Evolutionary conservation across 1,140 invertebrate genomes (phyloP).

Genomic region (Sinonovacula constricta): DNA sequence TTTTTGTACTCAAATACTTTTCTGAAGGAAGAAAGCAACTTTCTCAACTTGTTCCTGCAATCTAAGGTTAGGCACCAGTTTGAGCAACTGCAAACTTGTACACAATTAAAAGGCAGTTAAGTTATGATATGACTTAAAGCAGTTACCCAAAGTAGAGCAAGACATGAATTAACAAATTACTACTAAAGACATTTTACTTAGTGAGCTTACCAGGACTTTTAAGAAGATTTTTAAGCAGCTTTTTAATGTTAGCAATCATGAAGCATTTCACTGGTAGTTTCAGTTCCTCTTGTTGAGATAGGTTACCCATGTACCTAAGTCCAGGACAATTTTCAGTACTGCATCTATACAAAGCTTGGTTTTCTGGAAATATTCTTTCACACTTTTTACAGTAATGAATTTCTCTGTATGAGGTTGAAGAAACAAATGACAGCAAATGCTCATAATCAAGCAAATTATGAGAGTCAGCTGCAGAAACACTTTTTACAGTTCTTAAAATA

Average conservation of each 20-base stretch:
- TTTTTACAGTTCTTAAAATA: slow-evolving; percentile 12
- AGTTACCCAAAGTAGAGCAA: slow-evolving; percentile 5
- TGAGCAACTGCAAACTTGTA: slow-evolving; percentile 1
- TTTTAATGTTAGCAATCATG: slow-evolving; percentile 21
- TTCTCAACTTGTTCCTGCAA: slow-evolving; percentile 9
- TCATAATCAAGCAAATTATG: slow-evolving; percentile 6
- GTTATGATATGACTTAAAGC: slow-evolving; percentile 11
- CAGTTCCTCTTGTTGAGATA: slow-evolving; percentile 8
- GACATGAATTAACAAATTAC: no score
- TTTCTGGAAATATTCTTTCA: slow-evolving; percentile 28
- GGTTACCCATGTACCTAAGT: slow-evolving; percentile 9
- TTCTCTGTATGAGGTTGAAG: slow-evolving; percentile 11
- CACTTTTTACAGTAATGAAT: slow-evolving; percentile 30
- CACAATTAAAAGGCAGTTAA: slow-evolving; percentile 5
- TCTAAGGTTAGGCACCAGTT: slow-evolving; percentile 1
- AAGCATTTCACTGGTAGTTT: slow-evolving; percentile 16
- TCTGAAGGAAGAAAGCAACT: slow-evolving; percentile 1
- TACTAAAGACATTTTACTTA: no score
- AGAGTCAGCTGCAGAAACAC: slow-evolving; percentile 10
- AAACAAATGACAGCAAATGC: slow-evolving; percentile 1
- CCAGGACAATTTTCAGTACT: slow-evolving; percentile 14
- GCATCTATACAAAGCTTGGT: slow-evolving; percentile 33
- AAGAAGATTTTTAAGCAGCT: no score
- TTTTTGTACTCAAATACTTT: background rate
- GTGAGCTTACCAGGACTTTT: no score